Evolutionary conservation across 2,113 vertebrate species (phyloP).

Genomic region (Coreoperca whiteheadi): DNA sequence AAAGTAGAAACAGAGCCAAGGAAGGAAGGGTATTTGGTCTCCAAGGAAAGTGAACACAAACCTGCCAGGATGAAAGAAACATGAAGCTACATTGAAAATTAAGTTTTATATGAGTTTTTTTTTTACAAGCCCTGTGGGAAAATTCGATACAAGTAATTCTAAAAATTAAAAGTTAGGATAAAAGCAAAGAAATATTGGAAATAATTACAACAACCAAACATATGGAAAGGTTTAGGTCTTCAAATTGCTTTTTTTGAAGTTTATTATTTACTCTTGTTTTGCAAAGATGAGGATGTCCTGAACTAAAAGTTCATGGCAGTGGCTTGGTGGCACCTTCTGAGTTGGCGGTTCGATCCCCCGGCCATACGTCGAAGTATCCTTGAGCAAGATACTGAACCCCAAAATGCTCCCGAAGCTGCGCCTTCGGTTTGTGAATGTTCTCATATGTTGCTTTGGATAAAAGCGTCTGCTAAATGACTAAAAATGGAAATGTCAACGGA

Average conservation of each 20-base stretch:
- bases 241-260: not conserved
- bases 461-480: no score
- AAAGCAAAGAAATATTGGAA: not conserved
- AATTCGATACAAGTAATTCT: not conserved
- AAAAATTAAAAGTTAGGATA: not conserved
- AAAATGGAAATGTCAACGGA: not conserved
- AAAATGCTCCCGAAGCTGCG: no score
- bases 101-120: not conserved
- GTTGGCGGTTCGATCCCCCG: no score
- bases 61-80: not conserved
- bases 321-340: no score
- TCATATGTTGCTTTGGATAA: no score
- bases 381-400: no score
- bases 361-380: no score
- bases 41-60: constrained; percentile 19
- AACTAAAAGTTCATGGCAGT: not conserved
- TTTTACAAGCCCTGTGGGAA: not conserved
- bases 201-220: not conserved
- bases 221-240: not conserved
- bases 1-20: constrained; percentile 24
- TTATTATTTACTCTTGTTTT: not conserved
- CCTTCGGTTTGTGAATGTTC: no score
- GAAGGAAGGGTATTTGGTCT: constrained; percentile 22
- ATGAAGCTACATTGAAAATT: not conserved
- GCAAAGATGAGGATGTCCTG: not conserved